Evolutionary conservation across 2,113 vertebrate species (phyloP), one percentile per base, ranked within the genome.

Genomic region (Motacilla alba): DNA sequence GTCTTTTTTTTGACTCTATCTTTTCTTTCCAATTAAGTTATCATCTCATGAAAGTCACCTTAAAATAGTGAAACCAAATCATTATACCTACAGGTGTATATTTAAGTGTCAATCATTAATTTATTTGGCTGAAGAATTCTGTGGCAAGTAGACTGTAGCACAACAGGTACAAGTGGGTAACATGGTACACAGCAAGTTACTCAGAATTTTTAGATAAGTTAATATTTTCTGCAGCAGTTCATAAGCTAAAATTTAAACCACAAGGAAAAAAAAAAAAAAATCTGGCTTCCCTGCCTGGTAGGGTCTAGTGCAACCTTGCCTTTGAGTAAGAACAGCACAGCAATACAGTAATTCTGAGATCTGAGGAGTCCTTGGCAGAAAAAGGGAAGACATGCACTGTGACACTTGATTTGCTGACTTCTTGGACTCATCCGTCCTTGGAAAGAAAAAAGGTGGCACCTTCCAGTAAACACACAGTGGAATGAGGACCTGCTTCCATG

Each of bases 41-140:
- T 13, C 5, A 28, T 63, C 69, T 47, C 53, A 41, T 64, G 12
- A 33, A 72, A 68, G 46, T 46, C 7, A 49, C 22, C 39, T 43
- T 41, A 63, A 78, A 84, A 55, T 11, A 59, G 4, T 4, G 11
- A 7, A 7, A 53, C 6, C 15, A 84, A 58, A 49, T 47, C 44
- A 46, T 33, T 41, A 30, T 11, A 39, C 3, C 10, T 56, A 33
- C 4, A 44, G 1, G 3, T 15, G 37, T 1, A 1, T n/a, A n/a
- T 39, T 56, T 62, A 43, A 28, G 69, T 69, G 7, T 11, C 13
- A 17, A 13, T 53, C 8, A 35, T 49, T 17, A 9, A 3, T 37
- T 33, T 55, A 4, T 46, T 67, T n/a, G 43, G 52, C 26, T 46
- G 7, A 79, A 72, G 4, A 18, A 6, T 35, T 55, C 8, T 16